Percentiles rank a stretch among this genome's conserved stretches.
These are phyloP conservation scores for Drosophila tani DNA, from an alignment of 1,140 invertebrate genomes.

Conservation along the genomic window DNA sequence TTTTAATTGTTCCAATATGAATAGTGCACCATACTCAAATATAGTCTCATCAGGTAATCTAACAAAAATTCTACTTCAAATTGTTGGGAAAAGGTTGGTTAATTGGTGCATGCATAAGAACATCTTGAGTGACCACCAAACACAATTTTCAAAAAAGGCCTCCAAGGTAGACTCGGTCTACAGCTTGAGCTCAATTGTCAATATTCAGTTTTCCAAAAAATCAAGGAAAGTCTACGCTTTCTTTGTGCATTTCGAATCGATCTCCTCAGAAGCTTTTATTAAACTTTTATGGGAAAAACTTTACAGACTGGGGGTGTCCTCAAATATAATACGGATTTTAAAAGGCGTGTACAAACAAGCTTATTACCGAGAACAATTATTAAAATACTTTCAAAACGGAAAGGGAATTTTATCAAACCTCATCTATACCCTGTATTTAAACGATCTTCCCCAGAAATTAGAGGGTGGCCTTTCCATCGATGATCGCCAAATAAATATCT, in stretches of 20 bases:
- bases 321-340: constrained; percentile 8
- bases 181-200: neutral
- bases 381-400: neutral
- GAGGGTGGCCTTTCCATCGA: constrained; percentile 8
- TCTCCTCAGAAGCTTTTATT: neutral
- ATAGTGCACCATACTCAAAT: neutral
- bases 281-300: constrained; percentile 6
- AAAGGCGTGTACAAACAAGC: neutral
- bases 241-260: neutral
- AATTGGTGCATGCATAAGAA: constrained; percentile 5
- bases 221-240: constrained; percentile 11
- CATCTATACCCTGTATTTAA: constrained; percentile 4
- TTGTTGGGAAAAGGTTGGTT: neutral
- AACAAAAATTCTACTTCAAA: neutral
- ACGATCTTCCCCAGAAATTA: constrained; percentile 15
- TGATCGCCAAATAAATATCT: neutral
- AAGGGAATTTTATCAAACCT: neutral
- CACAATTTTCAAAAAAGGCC: neutral
- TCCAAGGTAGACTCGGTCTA: constrained; percentile 5
- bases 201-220: neutral
- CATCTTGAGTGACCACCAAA: neutral
- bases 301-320: constrained; percentile 1
- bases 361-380: neutral
- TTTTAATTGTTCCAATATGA: neutral
- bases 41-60: neutral